Conservation (phyloP, 2,888 invertebrate species). For the Galeopsomyia nigrocyanea region DNA sequence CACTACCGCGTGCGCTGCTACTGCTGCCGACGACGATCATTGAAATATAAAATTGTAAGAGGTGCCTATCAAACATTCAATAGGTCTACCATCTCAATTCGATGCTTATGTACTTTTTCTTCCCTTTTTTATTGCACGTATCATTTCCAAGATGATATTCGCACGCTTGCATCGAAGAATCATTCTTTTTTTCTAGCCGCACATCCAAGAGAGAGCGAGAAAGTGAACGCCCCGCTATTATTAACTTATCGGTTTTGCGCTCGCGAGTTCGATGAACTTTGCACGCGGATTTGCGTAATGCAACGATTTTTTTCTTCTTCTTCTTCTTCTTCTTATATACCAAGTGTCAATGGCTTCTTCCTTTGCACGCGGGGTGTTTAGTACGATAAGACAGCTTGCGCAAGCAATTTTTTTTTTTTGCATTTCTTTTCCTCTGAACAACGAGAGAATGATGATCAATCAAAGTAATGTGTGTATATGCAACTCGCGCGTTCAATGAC, state of each 20-base stretch:
- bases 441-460: too few species aligned
- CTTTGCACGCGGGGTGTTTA: slow-evolving; percentile 6
- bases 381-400: not conserved
- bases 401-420: not conserved
- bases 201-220: slow-evolving; percentile 17
- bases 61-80: slow-evolving; percentile 37
- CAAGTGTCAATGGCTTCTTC: slow-evolving; percentile 41
- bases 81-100: slow-evolving; percentile 29
- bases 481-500: too few species aligned
- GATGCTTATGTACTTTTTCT: not conserved
- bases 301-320: not conserved
- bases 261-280: slow-evolving; percentile 42
- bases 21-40: slow-evolving; percentile 29
- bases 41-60: slow-evolving; percentile 45
- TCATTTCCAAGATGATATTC: too few species aligned
- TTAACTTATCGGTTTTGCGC: slow-evolving; percentile 45
- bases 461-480: too few species aligned
- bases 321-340: not conserved
- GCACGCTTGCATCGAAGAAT: too few species aligned
- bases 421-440: not conserved
- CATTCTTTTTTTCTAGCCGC: slow-evolving; percentile 6
- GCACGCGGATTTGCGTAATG: slow-evolving; percentile 46
- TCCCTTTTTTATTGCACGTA: too few species aligned
- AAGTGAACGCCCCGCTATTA: slow-evolving; percentile 38
- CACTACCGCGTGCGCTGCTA: too few species aligned